Evolutionary conservation across 2,888 invertebrate species (phyloP).

Genomic region (Erebia palarica): DNA sequence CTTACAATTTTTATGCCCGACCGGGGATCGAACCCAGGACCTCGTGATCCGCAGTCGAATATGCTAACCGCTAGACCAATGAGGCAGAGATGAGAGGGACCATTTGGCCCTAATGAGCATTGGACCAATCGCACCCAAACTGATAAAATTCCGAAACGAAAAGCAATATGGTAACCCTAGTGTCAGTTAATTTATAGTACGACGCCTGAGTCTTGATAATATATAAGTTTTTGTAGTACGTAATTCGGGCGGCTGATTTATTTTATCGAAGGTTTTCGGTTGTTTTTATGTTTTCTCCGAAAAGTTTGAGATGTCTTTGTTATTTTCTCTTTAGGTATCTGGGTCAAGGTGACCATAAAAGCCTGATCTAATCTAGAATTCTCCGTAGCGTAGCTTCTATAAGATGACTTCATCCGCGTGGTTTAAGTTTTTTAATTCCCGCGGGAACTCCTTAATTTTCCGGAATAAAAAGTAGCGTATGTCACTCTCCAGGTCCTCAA

Average conservation of each 20-base stretch:
- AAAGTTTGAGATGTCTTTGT: slow-evolving; percentile 14
- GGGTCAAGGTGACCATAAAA: slow-evolving; percentile 13
- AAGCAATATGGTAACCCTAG: not conserved
- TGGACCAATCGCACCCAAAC: too few relatives aligned
- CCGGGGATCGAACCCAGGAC: too few relatives aligned
- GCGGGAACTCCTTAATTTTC: too few relatives aligned
- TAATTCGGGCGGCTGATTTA: slow-evolving; percentile 15
- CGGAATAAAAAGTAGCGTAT: too few relatives aligned
- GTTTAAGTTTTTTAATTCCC: too few relatives aligned
- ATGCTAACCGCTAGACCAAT: too few relatives aligned
- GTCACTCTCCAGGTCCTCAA: too few relatives aligned
- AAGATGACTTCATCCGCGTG: not conserved
- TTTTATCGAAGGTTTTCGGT: slow-evolving; percentile 10
- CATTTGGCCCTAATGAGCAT: too few relatives aligned
- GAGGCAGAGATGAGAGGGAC: too few relatives aligned
- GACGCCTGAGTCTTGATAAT: slow-evolving; percentile 11
- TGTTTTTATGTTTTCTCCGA: slow-evolving; percentile 19
- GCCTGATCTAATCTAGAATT: slow-evolving; percentile 8
- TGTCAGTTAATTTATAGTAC: slow-evolving; percentile 14
- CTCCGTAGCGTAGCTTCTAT: not conserved
- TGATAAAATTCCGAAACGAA: too few relatives aligned
- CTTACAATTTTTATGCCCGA: too few relatives aligned
- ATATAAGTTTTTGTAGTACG: slow-evolving; percentile 9
- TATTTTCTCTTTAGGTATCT: not conserved
- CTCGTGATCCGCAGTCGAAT: too few relatives aligned